Evolutionary conservation across 1,140 invertebrate genomes (phyloP).

Genomic region (Yoshiicerus persimilis): DNA sequence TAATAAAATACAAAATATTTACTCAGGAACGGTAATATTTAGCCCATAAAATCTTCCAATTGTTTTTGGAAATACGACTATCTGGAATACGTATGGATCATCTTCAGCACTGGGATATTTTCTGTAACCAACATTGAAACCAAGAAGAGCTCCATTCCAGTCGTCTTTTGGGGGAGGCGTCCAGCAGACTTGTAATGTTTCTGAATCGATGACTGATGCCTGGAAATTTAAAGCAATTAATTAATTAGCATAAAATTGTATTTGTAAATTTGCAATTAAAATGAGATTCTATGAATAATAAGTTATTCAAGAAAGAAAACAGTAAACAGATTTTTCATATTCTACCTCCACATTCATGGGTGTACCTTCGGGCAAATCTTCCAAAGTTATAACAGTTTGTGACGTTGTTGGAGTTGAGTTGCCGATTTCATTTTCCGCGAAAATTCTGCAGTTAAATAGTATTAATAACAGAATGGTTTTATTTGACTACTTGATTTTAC

Average conservation of each 20-base stretch:
- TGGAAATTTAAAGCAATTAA: neutral
- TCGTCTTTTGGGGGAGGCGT: conserved; percentile 55
- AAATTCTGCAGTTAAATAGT: neutral
- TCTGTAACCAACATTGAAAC: conserved; percentile 61
- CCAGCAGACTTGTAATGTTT: conserved; percentile 50
- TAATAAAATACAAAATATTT: neutral
- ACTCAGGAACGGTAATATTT: conserved; percentile 21
- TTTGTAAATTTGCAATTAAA: no score
- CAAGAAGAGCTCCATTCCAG: conserved; percentile 60
- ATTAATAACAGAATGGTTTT: neutral
- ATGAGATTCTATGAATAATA: no score
- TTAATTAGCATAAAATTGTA: neutral
- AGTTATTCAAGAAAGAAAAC: no score
- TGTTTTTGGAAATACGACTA: neutral
- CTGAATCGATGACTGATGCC: neutral
- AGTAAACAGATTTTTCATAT: no score
- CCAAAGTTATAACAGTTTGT: neutral
- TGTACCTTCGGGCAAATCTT: conserved; percentile 24
- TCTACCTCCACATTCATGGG: conserved; percentile 6
- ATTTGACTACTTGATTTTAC: neutral
- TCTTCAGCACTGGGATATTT: neutral
- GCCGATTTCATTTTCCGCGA: conserved; percentile 1
- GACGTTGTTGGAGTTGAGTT: conserved; percentile 14
- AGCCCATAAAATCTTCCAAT: conserved; percentile 4
- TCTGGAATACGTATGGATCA: neutral